Evolutionary conservation across 2,113 vertebrate species (phyloP), one percentile per base, ranked within the genome.

Genomic region (Pimephales promelas): DNA sequence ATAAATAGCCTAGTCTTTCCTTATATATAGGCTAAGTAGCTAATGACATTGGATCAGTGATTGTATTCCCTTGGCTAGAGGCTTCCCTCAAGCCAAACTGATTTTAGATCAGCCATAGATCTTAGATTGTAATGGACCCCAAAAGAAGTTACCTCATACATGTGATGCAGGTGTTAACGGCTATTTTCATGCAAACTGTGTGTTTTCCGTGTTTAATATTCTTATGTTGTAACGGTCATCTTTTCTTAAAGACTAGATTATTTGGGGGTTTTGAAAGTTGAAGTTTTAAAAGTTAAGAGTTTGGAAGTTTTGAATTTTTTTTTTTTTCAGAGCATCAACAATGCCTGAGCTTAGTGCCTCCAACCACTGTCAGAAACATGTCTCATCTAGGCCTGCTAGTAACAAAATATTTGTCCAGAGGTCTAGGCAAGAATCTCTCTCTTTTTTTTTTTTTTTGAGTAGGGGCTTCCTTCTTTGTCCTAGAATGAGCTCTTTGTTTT

Each of bases 1-100:
- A 92, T 93, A 93, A 93, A 91, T 90, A 90, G 89, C 90, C 84
- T 90, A 84, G 92, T 93, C 92, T 89, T 92, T 93, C 89, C 92
- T 24, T 28, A 28, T 20, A 22, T 92, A 91, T 81, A 57, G 85
- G 86, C 83, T 40, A 9, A 62, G 83, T 36, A 76, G 80, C 85
- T 57, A 86, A 84, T 81, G 77, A 88, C 81, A 84, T 8, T 84
- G 31, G 20, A 80, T 77, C 72, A 64, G 83, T 56, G 56, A 61
- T 71, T 43, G 13, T 57, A 31, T 62, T 52, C 68, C 18, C 22
- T 1, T 24, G 57, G 61, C 76, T 36, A 10, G 11, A 61, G 72
- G 72, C 77, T 78, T 82, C 87, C 92, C 88, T 83, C 72, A 85
- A 85, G 84, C 83, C 16, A 81, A 2, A 87, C 83, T 79, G 90